Conservation (phyloP, 2,888 invertebrate species). For the Limnephilus rhombicus region DNA sequence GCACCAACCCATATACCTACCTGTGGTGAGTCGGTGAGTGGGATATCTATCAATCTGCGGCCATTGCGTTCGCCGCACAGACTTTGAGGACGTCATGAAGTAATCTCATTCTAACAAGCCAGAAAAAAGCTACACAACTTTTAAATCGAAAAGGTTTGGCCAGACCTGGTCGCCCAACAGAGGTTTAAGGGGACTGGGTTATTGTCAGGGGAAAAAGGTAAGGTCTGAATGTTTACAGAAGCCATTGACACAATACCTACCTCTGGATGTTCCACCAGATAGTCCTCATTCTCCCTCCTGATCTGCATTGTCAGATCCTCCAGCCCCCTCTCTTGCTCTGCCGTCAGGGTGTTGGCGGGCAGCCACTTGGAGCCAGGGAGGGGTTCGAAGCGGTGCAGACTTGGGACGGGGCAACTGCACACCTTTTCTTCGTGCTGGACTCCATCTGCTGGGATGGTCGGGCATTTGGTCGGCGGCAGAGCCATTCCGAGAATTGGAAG, state of each 20-base stretch:
- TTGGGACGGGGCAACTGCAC: not conserved
- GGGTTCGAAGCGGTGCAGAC: not conserved
- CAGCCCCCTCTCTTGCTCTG: constrained; percentile 19
- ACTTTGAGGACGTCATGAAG: no score
- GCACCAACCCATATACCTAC: no score
- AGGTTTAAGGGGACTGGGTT: no score
- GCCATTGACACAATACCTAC: not conserved
- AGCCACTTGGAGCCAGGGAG: not conserved
- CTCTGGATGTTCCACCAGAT: constrained; percentile 48
- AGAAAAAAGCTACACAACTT: no score
- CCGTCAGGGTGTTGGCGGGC: not conserved
- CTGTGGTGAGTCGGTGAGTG: no score
- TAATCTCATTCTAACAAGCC: no score
- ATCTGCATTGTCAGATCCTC: constrained; percentile 13
- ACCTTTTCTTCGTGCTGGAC: not conserved
- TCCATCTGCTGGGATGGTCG: not conserved
- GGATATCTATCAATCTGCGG: no score
- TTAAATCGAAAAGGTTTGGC: no score
- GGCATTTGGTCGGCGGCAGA: not conserved
- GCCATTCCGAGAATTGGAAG: not conserved
- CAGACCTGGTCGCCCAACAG: no score
- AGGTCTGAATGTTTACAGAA: not conserved
- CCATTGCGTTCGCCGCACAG: no score
- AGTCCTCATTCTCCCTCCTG: constrained; percentile 25
- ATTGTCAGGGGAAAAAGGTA: no score